Percentiles rank a stretch among this genome's conserved stretches.
Conservation (phyloP, 92 coral and sea anemone species). For the Zoanthus solanderi region DNA sequence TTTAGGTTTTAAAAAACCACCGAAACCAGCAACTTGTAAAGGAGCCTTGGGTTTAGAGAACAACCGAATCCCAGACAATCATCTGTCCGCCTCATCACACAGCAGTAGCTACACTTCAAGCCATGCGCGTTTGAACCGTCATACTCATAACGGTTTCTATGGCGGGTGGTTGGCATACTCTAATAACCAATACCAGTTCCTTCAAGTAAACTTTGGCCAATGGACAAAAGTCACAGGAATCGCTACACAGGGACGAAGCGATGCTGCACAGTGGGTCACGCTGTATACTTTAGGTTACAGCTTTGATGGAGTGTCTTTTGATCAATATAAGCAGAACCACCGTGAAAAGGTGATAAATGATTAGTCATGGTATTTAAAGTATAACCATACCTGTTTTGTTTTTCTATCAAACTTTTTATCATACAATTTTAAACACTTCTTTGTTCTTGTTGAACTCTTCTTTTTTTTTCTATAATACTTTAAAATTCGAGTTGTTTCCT, state of each 20-base stretch:
- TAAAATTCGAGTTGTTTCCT: too few relatives aligned
- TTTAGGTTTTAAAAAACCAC: constrained; percentile 4
- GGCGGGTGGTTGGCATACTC: constrained; percentile 27
- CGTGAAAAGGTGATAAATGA: constrained; percentile 8
- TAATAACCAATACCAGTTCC: constrained; percentile 15
- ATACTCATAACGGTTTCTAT: constrained; percentile 4
- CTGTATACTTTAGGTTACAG: constrained; percentile 15
- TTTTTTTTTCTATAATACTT: too few relatives aligned
- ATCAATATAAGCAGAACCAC: constrained; percentile 13
- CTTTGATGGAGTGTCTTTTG: constrained; percentile 13
- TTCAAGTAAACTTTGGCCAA: constrained; percentile 30
- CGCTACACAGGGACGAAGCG: constrained; percentile 33
- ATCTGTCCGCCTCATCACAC: constrained; percentile 13
- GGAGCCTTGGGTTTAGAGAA: constrained; percentile 10
- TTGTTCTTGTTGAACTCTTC: too few relatives aligned
- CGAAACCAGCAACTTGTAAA: not conserved
- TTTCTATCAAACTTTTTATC: too few relatives aligned
- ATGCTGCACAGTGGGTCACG: constrained; percentile 19
- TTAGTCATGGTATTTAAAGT: not conserved
- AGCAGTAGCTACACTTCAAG: constrained; percentile 26
- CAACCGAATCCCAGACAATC: not conserved
- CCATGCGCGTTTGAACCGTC: constrained; percentile 10
- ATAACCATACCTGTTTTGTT: not conserved
- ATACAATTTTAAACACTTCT: too few relatives aligned
- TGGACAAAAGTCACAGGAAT: constrained; percentile 9